Evolutionary conservation across 2,797 vertebrate genomes (phyloP).

Genomic region (Diceros bicornis): DNA sequence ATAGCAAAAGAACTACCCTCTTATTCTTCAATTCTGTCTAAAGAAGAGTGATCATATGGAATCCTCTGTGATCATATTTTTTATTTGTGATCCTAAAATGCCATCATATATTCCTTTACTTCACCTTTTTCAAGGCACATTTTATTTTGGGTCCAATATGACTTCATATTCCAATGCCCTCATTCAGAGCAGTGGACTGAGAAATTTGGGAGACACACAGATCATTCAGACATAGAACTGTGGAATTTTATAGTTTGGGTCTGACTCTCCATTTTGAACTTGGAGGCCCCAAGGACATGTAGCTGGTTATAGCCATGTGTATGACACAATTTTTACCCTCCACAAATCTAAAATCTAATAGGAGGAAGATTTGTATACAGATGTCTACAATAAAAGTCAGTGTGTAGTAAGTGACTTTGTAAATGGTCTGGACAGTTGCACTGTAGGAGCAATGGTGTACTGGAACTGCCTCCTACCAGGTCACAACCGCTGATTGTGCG

Average conservation of each 20-base stretch:
- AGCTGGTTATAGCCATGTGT: not conserved
- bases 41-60: not conserved
- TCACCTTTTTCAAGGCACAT: not conserved
- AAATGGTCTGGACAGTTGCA: no score
- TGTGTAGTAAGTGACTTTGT: not conserved
- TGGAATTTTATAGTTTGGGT: not conserved
- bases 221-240: not conserved
- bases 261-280: not conserved
- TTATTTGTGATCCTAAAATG: not conserved
- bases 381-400: not conserved
- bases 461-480: not conserved
- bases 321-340: not conserved
- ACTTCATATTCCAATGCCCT: not conserved
- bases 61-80: not conserved
- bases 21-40: not conserved
- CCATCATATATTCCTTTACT: not conserved
- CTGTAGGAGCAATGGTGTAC: not conserved
- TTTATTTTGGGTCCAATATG: conserved; percentile 8
- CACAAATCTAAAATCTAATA: not conserved
- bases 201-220: not conserved
- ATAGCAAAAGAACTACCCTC: not conserved
- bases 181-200: not conserved
- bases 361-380: not conserved
- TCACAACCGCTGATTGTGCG: accelerated
- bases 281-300: not conserved